Evolutionary conservation across 2,113 vertebrate genomes (phyloP), one percentile per base, ranked within the genome.

Genomic region (Larimichthys crocea): DNA sequence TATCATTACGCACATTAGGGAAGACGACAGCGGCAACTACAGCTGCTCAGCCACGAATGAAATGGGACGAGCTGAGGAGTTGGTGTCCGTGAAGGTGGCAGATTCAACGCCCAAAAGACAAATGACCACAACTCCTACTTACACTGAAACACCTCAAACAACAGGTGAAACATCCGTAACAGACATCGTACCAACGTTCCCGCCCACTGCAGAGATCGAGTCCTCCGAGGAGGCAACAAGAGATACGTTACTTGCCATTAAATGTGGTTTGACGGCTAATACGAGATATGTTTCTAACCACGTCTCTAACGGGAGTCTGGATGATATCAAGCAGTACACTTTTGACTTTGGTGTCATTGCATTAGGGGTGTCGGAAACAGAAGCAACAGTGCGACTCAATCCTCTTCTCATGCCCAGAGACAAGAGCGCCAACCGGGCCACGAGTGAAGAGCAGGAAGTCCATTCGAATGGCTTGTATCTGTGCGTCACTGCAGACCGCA

Each of bases 331-430:
- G 88, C 95, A 95, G 40, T 97, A 98, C 67, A 94, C 93, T 0
- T 99, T 99, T 2, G 97, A 98, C 87, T 95, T 98, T 89, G 98
- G 98, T 0, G 96, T 99, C 53, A 97, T 99, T 0, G 97, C 97
- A 0, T 89, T 99, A 40, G 97, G 97, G 2, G 98, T 99, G 73
- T 96, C 97, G 0, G 97, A 99, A 93, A 96, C 96, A 0, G 97
- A 99, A 17, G 98, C 96, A 1, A 96, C 96, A 0, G 96, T 99
- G 16, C 96, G 97, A 82, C 95, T 99, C 52, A 98, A 96, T 0
- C 96, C 98, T 20, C 88, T 98, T 35, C 96, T 99, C 20, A 96
- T 98, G 71, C 93, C 96, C 0, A 96, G 96, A 90, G 91, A 93
- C 0, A 96, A 95, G 35, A 94, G 95, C 10, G 89, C 90, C 1